Conservation (phyloP, 2,113 vertebrate genomes). For the Oxygymnocypris stewartii region DNA sequence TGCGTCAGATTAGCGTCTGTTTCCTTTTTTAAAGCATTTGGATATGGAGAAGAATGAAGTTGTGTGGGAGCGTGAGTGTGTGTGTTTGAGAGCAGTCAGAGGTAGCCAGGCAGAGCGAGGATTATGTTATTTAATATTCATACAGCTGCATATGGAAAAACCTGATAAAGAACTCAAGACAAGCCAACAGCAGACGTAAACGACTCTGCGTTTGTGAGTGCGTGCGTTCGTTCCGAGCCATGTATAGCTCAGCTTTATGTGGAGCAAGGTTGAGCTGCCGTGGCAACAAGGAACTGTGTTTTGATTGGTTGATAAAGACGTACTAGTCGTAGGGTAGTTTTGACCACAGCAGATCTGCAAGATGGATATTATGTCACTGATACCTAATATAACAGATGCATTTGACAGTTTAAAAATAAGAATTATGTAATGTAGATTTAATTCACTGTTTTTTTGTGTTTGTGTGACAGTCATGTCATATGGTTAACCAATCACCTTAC, state of each 20-base stretch:
- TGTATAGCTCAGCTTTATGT: constrained; percentile 32
- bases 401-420: background rate
- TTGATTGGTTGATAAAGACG: constrained; percentile 56
- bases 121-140: constrained; percentile 56
- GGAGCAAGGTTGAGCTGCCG: constrained; percentile 48
- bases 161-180: constrained; percentile 56
- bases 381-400: background rate
- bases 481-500: background rate
- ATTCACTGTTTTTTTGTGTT: background rate
- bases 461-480: background rate
- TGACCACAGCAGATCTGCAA: background rate
- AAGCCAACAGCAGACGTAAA: constrained; percentile 29
- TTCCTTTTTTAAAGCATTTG: constrained; percentile 1
- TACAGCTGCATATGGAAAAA: constrained; percentile 43
- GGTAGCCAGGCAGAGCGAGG: constrained; percentile 45
- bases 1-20: constrained; percentile 52
- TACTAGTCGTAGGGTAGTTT: constrained; percentile 49
- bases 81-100: constrained; percentile 28
- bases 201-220: constrained; percentile 4
- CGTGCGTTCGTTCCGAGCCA: constrained; percentile 32
- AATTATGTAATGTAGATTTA: background rate
- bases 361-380: background rate
- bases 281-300: constrained; percentile 52
- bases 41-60: constrained; percentile 30
- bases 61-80: constrained; percentile 33